phyloP scores from a whole-genome alignment of 2,888 invertebrate genomes.

The Amblyjoppa fuscipennis region DNA sequence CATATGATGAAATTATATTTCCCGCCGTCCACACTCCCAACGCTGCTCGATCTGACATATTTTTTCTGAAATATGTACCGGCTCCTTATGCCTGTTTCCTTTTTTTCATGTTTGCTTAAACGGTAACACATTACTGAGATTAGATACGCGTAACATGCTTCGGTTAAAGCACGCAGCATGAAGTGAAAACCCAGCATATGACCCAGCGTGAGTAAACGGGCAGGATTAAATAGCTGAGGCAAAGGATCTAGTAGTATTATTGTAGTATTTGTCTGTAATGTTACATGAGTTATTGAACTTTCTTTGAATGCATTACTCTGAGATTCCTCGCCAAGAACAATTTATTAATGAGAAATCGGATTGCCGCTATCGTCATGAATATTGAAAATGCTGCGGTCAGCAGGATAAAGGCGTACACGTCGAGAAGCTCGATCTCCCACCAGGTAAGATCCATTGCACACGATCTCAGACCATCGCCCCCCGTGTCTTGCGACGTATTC shows the following conservation, averaged over 20 bases:
- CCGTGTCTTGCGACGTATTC: slow-evolving; percentile 79
- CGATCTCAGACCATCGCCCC: slow-evolving; percentile 76
- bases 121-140: neutral
- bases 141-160: neutral
- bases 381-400: neutral
- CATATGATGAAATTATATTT: neutral
- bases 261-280: neutral
- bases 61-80: neutral
- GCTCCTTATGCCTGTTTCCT: neutral
- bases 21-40: neutral
- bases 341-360: slow-evolving; percentile 21
- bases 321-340: neutral
- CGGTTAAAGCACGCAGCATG: neutral
- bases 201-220: too few species aligned
- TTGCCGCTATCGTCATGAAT: slow-evolving; percentile 1
- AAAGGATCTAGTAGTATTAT: neutral
- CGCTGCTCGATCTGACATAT: neutral
- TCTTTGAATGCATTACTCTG: slow-evolving; percentile 3
- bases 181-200: too few species aligned
- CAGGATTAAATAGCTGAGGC: too few species aligned
- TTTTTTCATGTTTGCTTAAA: neutral
- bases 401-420: slow-evolving; percentile 71
- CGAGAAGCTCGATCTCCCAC: slow-evolving; percentile 80
- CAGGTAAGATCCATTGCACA: slow-evolving; percentile 77
- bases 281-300: slow-evolving; percentile 12